phyloP scores from a whole-genome alignment of 2,113 vertebrate genomes.

The Gasterosteus nipponicus region DNA sequence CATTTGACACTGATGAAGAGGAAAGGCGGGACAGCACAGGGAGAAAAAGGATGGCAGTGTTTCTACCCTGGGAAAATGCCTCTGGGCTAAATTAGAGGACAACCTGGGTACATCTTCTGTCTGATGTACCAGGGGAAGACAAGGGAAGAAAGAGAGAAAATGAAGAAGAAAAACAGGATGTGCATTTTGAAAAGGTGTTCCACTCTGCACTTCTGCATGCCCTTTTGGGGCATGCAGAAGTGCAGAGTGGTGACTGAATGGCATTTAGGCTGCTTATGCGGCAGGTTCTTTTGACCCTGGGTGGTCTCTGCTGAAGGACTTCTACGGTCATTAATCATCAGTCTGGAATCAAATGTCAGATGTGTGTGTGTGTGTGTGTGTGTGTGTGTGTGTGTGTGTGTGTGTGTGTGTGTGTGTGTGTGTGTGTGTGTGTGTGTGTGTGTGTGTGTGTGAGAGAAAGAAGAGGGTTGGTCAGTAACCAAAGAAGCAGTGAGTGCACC shows the following conservation, averaged over 20 bases:
- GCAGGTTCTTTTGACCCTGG: constrained; percentile 66
- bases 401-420: too few species aligned
- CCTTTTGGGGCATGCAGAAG: constrained; percentile 47
- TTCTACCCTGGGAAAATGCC: constrained; percentile 71
- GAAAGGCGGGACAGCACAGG: constrained; percentile 38
- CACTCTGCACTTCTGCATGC: too few species aligned
- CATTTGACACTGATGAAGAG: constrained; percentile 75
- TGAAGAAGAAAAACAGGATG: constrained; percentile 19
- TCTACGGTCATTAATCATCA: constrained; percentile 63
- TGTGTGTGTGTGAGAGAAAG: constrained; percentile 20
- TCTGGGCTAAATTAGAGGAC: constrained; percentile 61
- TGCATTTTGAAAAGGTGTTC: constrained; percentile 34
- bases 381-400: neutral
- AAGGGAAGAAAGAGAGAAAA: neutral
- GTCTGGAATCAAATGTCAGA: constrained; percentile 62
- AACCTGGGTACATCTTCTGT: constrained; percentile 60
- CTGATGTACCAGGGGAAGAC: constrained; percentile 38
- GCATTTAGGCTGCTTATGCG: constrained; percentile 62
- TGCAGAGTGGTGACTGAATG: constrained; percentile 58
- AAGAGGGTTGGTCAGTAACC: constrained; percentile 16
- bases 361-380: neutral
- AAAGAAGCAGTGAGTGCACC: constrained; percentile 23
- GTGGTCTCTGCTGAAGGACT: constrained; percentile 64
- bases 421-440: constrained; percentile 31
- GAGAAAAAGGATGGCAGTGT: constrained; percentile 66